Base-by-base conservation (phyloP, 2,797 vertebrate genomes). In the Mergus octosetaceus region DNA sequence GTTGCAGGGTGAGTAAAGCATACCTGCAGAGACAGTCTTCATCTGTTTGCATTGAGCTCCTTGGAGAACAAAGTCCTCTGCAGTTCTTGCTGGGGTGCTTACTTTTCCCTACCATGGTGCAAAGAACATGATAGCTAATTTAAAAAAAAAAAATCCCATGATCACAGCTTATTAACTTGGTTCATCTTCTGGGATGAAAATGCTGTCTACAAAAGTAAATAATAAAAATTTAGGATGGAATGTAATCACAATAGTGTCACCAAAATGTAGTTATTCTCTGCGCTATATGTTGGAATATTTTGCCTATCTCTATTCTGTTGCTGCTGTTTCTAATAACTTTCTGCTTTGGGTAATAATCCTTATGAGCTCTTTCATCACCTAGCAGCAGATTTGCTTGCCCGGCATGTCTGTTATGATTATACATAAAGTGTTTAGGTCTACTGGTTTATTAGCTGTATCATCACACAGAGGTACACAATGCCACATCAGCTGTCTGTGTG, bases 1-100 rank as follows among this genome's bases (percentile, higher is more conserved):
- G 97, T 83, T 78, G 49, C 71, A 97, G 96, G 96, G 98, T 98
- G 58, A 93, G 95, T 95, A 74, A 84, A 72, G 38, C 19, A 3
- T 24, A 43, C 12, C 71, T 83, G 70, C 17, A 53, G 21, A 79
- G 24, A 54, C 28, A 27, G 51, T 73, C 16, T 49, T 79, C 47
- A 12, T 66, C 72, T 6, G 0, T 53, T 66, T 85, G 18, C 64
- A 61, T 58, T 5, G 21, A 53, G 41, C 18, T 87, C 22, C 38
- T 36, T 0, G 1, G 32, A 57, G 41, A 71, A 8, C n/a, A 58
- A 20, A 30, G 13, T 45, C 57, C 45, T 72, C 28, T 73, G 32
- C 0, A 0, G 11, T 65, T 68, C 70, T 90, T 87, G 30, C 38
- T 62, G 75, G 13, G 13, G 36, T n/a, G 43, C 56, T 87, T 47